Evolutionary conservation across 2,113 vertebrate genomes (phyloP).

Genomic region (Hippocampus comes): DNA sequence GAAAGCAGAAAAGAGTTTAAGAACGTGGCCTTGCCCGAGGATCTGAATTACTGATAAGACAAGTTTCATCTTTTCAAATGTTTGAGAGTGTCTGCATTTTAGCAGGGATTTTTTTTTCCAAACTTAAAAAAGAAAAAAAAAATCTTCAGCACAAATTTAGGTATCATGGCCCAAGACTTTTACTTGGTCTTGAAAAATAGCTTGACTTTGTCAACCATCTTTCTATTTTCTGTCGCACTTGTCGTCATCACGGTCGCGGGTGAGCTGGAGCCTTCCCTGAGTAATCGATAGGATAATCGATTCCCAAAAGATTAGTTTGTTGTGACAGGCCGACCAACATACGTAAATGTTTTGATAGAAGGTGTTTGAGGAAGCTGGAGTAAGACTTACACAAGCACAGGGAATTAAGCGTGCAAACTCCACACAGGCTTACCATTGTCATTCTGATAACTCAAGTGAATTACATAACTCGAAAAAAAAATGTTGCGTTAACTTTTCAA

Average conservation of each 20-base stretch:
- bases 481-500: neutral
- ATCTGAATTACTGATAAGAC: neutral
- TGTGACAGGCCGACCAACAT: too few relatives aligned
- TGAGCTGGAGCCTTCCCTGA: too few relatives aligned
- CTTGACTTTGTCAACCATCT: neutral
- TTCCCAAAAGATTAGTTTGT: too few relatives aligned
- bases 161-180: neutral
- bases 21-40: neutral
- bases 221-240: too few relatives aligned
- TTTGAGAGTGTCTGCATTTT: neutral
- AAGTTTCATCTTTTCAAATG: neutral
- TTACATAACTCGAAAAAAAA: conserved; percentile 6
- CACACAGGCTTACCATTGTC: neutral
- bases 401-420: too few relatives aligned
- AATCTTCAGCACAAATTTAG: neutral
- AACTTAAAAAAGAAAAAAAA: neutral
- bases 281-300: too few relatives aligned
- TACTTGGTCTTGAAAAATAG: neutral
- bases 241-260: too few relatives aligned
- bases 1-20: neutral
- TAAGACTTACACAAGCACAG: neutral
- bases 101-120: neutral
- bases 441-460: neutral
- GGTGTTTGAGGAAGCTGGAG: too few relatives aligned
- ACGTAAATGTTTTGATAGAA: too few relatives aligned